phyloP scores from a whole-genome alignment of 2,888 invertebrate genomes.

The Atethmia centrago region DNA sequence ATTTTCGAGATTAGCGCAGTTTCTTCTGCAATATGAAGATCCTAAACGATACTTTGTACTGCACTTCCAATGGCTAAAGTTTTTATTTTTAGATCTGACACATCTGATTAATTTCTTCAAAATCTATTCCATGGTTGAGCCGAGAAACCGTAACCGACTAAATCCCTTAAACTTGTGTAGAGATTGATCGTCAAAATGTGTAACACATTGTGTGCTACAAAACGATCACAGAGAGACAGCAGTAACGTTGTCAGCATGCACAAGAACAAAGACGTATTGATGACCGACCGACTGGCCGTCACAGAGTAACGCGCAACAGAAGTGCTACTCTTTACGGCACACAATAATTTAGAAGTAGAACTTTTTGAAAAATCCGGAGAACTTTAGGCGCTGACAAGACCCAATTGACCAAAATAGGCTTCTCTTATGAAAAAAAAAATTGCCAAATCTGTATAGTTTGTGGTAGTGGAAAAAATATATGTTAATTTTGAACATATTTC shows the following conservation, averaged over 20 bases:
- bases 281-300: neutral
- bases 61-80: too few species aligned
- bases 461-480: too few species aligned
- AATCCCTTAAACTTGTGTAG: neutral
- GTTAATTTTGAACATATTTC: too few species aligned
- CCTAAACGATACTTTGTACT: too few species aligned
- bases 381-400: too few species aligned
- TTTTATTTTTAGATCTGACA: neutral
- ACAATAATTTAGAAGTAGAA: neutral
- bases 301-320: neutral
- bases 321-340: neutral
- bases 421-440: too few species aligned
- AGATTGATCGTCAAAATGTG: neutral
- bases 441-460: too few species aligned
- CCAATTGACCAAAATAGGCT: too few species aligned
- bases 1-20: too few species aligned
- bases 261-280: slow-evolving; percentile 19
- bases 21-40: too few species aligned
- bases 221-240: neutral
- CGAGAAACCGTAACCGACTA: neutral
- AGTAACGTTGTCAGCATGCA: neutral
- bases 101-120: neutral
- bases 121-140: neutral
- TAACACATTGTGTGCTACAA: neutral
- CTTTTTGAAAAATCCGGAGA: neutral